Base-by-base conservation (phyloP, 2,888 invertebrate genomes). In the Serrognathus titanus region DNA sequence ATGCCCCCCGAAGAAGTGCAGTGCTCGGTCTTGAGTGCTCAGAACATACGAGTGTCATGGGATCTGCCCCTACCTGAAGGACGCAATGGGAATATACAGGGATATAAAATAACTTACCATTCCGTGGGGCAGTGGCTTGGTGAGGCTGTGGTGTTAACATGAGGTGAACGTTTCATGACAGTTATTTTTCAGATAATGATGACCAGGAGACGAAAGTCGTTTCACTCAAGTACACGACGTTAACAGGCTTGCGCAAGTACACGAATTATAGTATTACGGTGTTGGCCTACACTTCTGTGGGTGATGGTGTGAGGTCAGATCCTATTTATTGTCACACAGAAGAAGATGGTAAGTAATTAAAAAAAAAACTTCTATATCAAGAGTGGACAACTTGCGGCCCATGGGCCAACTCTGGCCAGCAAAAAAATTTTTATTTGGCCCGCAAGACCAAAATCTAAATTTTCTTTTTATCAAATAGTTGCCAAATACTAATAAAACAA, bases 201-300 rank as follows among this genome's bases (percentile, higher is more conserved):
- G 87, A 87, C 58, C 86, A 86, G 65, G 85, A 87, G 66, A 87
- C 87, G n/a, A 92, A 92, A 74, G 86, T 86, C 66, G 87, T 89
- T 65, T 83, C 84, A 2, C 85, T 86, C 2, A 72, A 87, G 38
- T 84, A 87, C 59, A 87, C 89, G 36, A 86, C 85, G 1, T 80
- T 93, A 60, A 87, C 88, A 55, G 89, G 89, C 47, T 80, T 95
- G 54, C 84, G 88, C 69, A 89, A 92, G 68, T 94, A 87, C 78
- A 94, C 94, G 35, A 96, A 96, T 80, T 96, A 96, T 76, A 94
- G 94, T 37, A 89, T 96, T 51, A 90, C 92, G 64, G 92, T 94
- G 37, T 81, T 92, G 71, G 94, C 94, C 7, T 94, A 87, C 77
- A 96, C 96, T 1, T 83, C 88, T 38, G 89, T 90, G 46, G 96